Conservation (phyloP, 2,797 vertebrate species). For the Notamacropus eugenii region DNA sequence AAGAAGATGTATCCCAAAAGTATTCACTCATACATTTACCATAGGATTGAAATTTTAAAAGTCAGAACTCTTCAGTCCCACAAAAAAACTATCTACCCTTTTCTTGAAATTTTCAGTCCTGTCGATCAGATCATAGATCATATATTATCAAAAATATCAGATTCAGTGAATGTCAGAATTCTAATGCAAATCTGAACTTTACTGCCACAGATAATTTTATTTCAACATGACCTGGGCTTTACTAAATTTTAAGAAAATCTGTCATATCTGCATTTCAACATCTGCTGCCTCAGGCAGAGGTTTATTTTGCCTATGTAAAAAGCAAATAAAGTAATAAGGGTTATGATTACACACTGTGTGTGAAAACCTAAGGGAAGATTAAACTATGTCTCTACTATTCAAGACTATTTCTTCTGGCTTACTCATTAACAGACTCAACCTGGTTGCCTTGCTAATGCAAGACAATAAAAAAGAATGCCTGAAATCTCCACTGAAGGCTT, state of each 20-base stretch:
- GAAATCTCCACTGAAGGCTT: background rate
- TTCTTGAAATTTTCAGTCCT: background rate
- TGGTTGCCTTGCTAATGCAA: background rate
- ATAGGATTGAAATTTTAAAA: slow-evolving; percentile 24
- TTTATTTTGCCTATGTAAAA: background rate
- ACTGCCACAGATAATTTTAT: background rate
- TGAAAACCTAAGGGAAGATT: background rate
- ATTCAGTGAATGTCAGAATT: background rate
- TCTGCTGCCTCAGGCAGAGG: background rate
- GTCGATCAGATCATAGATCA: slow-evolving; percentile 29
- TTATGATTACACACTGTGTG: background rate
- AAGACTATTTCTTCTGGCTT: background rate
- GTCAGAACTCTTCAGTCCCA: slow-evolving; percentile 22
- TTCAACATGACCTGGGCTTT: background rate
- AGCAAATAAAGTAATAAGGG: background rate
- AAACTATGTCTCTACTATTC: background rate
- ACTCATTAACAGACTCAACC: background rate
- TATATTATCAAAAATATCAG: no score
- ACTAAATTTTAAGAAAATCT: background rate
- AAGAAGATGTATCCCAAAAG: background rate
- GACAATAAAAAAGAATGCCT: background rate
- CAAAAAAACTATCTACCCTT: slow-evolving; percentile 13
- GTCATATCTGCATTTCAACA: background rate
- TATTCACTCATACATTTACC: background rate
- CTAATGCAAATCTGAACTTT: background rate